Conservation (phyloP, 2,113 vertebrate species). For the Steatornis caripensis region DNA sequence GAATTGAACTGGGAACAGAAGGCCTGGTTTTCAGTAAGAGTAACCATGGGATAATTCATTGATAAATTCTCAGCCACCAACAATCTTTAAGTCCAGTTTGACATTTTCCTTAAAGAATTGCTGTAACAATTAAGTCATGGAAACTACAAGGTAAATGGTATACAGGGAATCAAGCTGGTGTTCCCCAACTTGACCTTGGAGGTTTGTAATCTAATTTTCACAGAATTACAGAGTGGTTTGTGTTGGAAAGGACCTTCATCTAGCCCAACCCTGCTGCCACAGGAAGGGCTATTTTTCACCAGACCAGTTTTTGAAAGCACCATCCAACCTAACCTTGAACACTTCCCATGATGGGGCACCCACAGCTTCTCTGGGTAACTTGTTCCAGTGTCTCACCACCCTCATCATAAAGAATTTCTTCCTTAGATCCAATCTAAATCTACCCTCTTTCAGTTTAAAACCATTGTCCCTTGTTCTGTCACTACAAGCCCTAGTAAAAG, state of each 20-base stretch:
- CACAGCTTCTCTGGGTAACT: background rate
- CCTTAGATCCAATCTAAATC: background rate
- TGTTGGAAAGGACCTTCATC: background rate
- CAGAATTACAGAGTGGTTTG: background rate
- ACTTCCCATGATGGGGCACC: fast-evolving
- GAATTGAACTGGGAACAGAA: background rate
- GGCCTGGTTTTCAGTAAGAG: background rate
- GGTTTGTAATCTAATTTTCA: background rate
- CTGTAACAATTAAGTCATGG: background rate
- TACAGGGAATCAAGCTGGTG: background rate
- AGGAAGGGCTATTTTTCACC: background rate
- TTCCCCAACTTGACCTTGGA: background rate
- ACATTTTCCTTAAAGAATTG: background rate
- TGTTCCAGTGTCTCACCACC: background rate
- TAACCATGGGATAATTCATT: background rate
- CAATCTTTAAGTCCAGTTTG: background rate
- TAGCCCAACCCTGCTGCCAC: fast-evolving
- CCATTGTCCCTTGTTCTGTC: background rate
- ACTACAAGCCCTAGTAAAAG: background rate
- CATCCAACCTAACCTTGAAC: background rate
- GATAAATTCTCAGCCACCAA: background rate
- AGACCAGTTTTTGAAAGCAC: background rate
- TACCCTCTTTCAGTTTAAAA: background rate
- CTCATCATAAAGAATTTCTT: background rate
- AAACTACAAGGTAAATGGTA: background rate